These are phyloP conservation scores for Calypte anna DNA, from an alignment of 2,113 vertebrate species.

Conservation along the genomic window DNA sequence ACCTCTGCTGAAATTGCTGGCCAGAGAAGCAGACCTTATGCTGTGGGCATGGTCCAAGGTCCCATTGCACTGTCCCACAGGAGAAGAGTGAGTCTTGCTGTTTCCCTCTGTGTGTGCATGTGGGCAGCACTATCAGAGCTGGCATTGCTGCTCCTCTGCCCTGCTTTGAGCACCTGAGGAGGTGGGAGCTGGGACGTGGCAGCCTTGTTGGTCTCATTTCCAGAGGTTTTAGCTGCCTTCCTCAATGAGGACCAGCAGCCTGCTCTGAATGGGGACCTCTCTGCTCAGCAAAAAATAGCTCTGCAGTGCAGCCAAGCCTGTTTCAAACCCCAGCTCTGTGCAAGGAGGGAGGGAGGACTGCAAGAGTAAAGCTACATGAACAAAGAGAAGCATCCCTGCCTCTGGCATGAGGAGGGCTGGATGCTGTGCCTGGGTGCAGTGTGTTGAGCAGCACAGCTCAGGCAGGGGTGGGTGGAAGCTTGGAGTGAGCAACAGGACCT, in stretches of 20 bases:
- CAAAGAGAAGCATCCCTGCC: background rate
- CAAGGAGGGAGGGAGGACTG: background rate
- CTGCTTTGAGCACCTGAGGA: background rate
- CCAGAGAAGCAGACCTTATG: background rate
- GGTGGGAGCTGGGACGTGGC: background rate
- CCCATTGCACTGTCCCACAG: background rate
- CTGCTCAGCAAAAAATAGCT: background rate
- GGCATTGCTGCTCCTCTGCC: background rate
- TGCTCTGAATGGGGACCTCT: background rate
- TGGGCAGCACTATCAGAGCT: background rate
- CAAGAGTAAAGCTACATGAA: background rate
- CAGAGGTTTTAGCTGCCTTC: background rate
- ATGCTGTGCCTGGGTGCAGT: background rate
- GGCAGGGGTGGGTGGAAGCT: background rate
- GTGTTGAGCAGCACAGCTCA: background rate
- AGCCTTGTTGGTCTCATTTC: background rate
- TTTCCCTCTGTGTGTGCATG: background rate
- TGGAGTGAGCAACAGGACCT: accelerated
- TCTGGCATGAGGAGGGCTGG: accelerated
- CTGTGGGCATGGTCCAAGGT: accelerated
- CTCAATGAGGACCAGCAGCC: background rate
- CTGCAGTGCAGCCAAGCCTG: background rate
- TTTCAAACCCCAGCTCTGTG: background rate
- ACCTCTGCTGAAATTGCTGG: background rate
- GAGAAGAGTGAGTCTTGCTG: background rate